These are phyloP conservation scores for Hirtodrosophila histrioides DNA, from an alignment of 2,888 invertebrate species.

Conservation along the genomic window DNA sequence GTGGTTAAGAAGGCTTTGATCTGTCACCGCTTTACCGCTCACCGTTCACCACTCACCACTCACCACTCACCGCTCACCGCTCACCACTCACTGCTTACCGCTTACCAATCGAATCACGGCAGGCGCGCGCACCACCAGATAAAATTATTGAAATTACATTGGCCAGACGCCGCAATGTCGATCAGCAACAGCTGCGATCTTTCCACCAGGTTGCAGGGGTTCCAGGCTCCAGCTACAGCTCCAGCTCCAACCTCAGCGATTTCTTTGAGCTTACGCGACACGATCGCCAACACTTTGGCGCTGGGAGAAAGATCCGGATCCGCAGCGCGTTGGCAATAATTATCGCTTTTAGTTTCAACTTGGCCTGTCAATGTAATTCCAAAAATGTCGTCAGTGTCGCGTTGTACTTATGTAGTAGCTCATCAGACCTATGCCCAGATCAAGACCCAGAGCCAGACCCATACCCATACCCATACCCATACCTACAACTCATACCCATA, in stretches of 20 bases:
- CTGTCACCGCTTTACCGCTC: constrained; percentile 51
- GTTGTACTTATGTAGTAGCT: constrained; percentile 68
- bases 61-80: constrained; percentile 37
- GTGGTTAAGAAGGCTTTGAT: constrained; percentile 61
- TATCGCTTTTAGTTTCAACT: constrained; percentile 79
- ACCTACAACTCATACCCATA: constrained; percentile 1
- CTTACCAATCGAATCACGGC: constrained; percentile 76
- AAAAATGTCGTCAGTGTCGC: constrained; percentile 82
- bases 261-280: constrained; percentile 60
- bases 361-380: constrained; percentile 81
- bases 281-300: constrained; percentile 72
- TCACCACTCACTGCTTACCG: constrained; percentile 5
- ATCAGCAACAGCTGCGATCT: constrained; percentile 56
- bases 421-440: constrained; percentile 39
- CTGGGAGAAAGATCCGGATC: constrained; percentile 38
- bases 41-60: constrained; percentile 50
- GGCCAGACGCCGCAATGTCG: constrained; percentile 74
- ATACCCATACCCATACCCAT: constrained; percentile 11
- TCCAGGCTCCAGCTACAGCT: not conserved
- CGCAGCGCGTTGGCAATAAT: constrained; percentile 61
- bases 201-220: not conserved
- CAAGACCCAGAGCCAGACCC: constrained; percentile 3
- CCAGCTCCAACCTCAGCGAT: constrained; percentile 17
- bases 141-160: constrained; percentile 83
- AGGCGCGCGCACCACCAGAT: constrained; percentile 78